Base-by-base conservation (phyloP, 2,888 invertebrate species). In the Habroteleia sp. region DNA sequence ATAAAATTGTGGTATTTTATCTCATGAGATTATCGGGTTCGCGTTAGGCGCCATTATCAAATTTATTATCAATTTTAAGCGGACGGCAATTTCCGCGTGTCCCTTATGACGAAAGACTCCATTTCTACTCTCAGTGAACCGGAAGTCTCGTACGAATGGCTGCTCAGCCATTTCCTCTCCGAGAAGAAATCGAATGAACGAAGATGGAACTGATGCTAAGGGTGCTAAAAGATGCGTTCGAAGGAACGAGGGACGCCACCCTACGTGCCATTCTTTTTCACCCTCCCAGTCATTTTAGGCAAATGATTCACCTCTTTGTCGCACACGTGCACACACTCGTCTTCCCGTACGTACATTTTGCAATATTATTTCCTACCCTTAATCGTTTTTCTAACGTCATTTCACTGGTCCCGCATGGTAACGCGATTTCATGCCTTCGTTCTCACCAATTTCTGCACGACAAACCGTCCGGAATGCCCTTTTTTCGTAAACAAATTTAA, bases 21-120 rank as follows among this genome's bases (percentile, higher is more conserved):
- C 81, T 82, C 54, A 83, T 81, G 77, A 79, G 79, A 87, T 87
- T 85, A 87, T 83, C 74, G 71, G 50, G 23, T 39, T 66, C 33
- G 31, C 58, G 58, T 69, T 62, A n/a, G 56, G 66, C 56, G 69
- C 58, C 78, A 73, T 85, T 84, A 88, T 88, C 84, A 82, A 87
- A 88, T 88, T 88, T 88, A 88, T 88, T 87, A 87, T 88, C 88
- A 87, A 87, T 87, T 87, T 84, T 84, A 77, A 79, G 80, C 78
- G 82, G 83, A 84, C 84, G 85, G 86, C 85, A 86, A 87, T 87
- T 87, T 87, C 81, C 80, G 76, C 62, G 69, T 63, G 76, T 65
- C 72, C 80, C 75, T 72, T 72, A 62, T 58, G 50, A 50, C 65
- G 48, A 76, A 66, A 72, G 82, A 87, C 86, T 87, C 84, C 85